These are phyloP conservation scores for Allophyes oxyacanthae DNA, from an alignment of 2,888 invertebrate species.

Conservation along the genomic window DNA sequence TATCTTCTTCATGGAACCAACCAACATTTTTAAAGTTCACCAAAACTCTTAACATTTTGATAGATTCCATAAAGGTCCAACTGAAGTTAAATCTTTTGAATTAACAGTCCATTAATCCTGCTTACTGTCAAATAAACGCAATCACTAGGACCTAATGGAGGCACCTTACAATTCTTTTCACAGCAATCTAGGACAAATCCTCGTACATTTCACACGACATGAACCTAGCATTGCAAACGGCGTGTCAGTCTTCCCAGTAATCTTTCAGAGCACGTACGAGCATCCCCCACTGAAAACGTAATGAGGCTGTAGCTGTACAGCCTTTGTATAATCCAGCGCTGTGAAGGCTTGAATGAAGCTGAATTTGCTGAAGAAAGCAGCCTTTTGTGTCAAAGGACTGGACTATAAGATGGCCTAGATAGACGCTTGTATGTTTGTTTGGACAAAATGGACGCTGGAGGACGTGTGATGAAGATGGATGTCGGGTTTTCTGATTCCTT, in stretches of 20 bases:
- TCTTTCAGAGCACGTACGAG: constrained; percentile 24
- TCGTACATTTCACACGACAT: not conserved
- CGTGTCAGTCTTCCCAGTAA: constrained; percentile 19
- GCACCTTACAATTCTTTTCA: no score
- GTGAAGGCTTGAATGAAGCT: constrained; percentile 40
- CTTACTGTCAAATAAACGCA: no score
- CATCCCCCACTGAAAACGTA: constrained; percentile 45
- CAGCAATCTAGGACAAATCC: not conserved
- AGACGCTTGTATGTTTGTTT: constrained; percentile 21
- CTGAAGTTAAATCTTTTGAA: no score
- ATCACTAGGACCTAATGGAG: no score
- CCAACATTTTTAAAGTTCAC: no score
- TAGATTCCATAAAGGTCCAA: no score
- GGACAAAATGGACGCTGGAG: not conserved
- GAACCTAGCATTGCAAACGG: constrained; percentile 1
- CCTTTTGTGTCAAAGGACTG: constrained; percentile 35
- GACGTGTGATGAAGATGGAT: not conserved
- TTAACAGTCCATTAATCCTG: no score
- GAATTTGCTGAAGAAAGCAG: constrained; percentile 36
- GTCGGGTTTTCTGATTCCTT: no score
- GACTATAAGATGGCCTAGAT: constrained; percentile 29
- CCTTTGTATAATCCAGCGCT: constrained; percentile 33
- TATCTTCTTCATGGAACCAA: no score
- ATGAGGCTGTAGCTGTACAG: constrained; percentile 40
- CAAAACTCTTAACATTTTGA: no score